Evolutionary conservation across 2,888 invertebrate genomes (phyloP).

Genomic region (Chrysolina haemoptera): DNA sequence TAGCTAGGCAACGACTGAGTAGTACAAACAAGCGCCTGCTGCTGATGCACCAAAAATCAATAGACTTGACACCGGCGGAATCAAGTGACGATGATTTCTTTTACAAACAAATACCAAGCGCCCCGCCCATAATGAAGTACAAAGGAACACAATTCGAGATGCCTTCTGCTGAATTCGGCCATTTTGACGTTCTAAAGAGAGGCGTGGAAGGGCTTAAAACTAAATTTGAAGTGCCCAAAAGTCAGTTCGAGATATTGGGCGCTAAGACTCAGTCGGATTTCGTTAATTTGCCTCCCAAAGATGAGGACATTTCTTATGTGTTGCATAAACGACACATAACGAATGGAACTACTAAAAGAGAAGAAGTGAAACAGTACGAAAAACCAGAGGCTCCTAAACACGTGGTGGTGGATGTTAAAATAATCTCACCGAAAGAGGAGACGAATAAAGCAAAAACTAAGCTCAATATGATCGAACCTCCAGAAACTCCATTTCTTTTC

Average conservation of each 20-base stretch:
- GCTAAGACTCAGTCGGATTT: conserved; percentile 69
- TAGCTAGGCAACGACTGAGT: conserved; percentile 81
- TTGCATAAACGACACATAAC: conserved; percentile 88
- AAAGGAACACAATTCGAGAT: conserved; percentile 67
- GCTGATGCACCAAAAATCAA: conserved; percentile 88
- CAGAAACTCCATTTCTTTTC: conserved; percentile 76
- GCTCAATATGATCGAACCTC: conserved; percentile 55
- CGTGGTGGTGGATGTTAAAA: conserved; percentile 59
- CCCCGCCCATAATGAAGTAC: conserved; percentile 80
- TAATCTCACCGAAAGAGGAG: conserved; percentile 64
- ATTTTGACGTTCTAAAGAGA: conserved; percentile 76
- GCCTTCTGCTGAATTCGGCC: conserved; percentile 73
- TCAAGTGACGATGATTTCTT: conserved; percentile 88
- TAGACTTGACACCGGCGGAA: conserved; percentile 87
- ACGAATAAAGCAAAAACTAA: conserved; percentile 57
- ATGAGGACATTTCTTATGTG: conserved; percentile 87
- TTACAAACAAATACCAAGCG: conserved; percentile 81
- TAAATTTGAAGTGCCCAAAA: conserved; percentile 81
- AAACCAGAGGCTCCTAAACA: conserved; percentile 68
- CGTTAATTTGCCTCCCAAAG: conserved; percentile 70
- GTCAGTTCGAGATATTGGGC: conserved; percentile 78
- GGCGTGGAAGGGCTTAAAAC: conserved; percentile 73
- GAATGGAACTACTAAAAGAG: conserved; percentile 83
- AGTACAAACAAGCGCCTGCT: conserved; percentile 84
- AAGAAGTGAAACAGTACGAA: conserved; percentile 55